These are phyloP conservation scores for Amazona ochrocephala DNA, from an alignment of 2,797 vertebrate genomes.

Conservation along the genomic window DNA sequence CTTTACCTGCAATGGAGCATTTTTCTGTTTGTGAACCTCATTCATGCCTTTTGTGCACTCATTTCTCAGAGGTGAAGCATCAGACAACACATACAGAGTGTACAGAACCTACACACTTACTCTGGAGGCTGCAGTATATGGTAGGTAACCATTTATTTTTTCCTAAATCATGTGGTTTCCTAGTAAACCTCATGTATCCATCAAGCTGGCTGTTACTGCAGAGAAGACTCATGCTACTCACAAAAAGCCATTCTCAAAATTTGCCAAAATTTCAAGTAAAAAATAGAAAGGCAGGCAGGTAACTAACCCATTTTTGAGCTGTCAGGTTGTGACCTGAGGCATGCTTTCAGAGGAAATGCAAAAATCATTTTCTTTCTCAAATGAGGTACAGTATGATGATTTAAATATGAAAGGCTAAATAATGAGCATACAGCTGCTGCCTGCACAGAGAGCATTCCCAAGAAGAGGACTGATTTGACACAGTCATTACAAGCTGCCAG, in stretches of 20 bases:
- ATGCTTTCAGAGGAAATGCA: background rate
- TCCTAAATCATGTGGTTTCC: accelerated
- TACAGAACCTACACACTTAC: background rate
- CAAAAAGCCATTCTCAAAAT: background rate
- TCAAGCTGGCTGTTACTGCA: background rate
- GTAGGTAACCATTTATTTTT: background rate
- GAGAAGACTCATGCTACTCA: background rate
- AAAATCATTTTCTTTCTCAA: background rate
- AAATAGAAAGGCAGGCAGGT: background rate
- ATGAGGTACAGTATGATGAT: background rate
- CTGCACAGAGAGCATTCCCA: background rate
- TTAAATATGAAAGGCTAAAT: background rate
- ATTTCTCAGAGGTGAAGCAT: background rate
- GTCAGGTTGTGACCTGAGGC: background rate
- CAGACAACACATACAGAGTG: background rate
- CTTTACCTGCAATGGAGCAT: background rate
- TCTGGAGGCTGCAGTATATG: background rate
- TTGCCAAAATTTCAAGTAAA: background rate
- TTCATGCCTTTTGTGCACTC: background rate
- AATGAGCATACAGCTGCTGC: background rate
- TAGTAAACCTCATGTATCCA: background rate
- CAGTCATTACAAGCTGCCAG: background rate
- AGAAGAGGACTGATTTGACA: background rate
- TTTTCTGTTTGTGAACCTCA: background rate
- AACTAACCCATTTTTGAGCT: background rate